phyloP scores from a whole-genome alignment of 2,113 vertebrate genomes.

The Onychorhynchus coronatus region DNA sequence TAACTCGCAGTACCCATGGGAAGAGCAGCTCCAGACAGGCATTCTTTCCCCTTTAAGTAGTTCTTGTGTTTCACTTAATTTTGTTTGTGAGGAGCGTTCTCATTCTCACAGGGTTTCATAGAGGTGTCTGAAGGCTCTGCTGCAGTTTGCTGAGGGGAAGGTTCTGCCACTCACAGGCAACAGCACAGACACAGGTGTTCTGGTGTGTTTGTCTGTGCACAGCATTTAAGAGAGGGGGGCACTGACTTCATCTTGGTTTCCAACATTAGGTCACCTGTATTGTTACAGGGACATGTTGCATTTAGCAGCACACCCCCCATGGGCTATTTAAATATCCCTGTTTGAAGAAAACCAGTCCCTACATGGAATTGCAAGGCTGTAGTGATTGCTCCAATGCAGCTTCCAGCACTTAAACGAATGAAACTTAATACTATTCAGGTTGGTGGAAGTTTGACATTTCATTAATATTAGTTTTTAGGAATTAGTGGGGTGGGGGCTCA shows the following conservation, averaged over 20 bases:
- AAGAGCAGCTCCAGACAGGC: neutral
- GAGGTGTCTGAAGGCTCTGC: neutral
- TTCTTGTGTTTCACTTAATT: neutral
- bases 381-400: neutral
- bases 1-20: neutral
- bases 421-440: neutral
- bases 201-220: neutral
- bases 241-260: neutral
- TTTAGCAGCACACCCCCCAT: neutral
- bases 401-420: neutral
- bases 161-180: neutral
- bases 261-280: neutral
- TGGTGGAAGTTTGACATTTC: neutral
- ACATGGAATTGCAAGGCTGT: neutral
- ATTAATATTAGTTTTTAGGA: neutral
- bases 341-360: neutral
- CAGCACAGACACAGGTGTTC: neutral
- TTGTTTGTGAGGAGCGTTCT: accelerated
- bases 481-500: neutral
- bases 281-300: neutral
- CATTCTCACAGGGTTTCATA: neutral
- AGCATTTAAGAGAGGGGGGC: neutral
- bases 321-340: neutral
- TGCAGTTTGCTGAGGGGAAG: neutral
- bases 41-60: neutral